These are phyloP conservation scores for Dryocosmus kuriphilus DNA, from an alignment of 2,888 invertebrate species.

Conservation along the genomic window DNA sequence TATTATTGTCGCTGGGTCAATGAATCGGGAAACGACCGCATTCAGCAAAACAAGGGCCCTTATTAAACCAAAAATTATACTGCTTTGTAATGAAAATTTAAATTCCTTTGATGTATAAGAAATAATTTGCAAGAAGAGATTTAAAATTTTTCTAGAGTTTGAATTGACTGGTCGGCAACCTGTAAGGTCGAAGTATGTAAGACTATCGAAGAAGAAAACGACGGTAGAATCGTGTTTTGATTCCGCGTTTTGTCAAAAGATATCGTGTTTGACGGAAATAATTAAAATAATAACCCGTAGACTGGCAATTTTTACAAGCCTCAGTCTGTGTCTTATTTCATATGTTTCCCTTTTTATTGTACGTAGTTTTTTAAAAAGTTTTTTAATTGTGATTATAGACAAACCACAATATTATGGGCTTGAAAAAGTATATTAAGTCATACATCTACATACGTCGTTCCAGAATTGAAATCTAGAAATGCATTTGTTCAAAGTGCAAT, in stretches of 20 bases:
- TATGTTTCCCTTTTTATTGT: not conserved
- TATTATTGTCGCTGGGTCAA: slow-evolving; percentile 78
- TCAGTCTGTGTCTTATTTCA: not conserved
- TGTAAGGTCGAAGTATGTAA: too few relatives aligned
- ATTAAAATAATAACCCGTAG: not conserved
- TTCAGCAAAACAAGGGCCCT: not conserved
- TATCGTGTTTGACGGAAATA: not conserved
- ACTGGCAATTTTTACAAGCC: not conserved
- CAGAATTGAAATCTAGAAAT: not conserved
- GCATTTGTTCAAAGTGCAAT: not conserved
- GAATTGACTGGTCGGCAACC: not conserved
- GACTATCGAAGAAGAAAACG: not conserved
- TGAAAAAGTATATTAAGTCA: not conserved
- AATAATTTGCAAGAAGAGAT: not conserved
- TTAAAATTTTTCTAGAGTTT: not conserved
- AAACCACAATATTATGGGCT: not conserved
- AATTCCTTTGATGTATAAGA: not conserved
- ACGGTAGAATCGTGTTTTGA: not conserved
- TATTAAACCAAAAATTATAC: not conserved
- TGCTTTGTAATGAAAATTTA: not conserved
- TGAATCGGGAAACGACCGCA: slow-evolving; percentile 61
- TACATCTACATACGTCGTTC: not conserved
- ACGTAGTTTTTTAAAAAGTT: not conserved
- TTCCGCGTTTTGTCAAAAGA: too few relatives aligned
- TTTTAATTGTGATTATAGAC: not conserved